Evolutionary conservation across 2,797 vertebrate species (phyloP).

Genomic region (Taeniopygia guttata): DNA sequence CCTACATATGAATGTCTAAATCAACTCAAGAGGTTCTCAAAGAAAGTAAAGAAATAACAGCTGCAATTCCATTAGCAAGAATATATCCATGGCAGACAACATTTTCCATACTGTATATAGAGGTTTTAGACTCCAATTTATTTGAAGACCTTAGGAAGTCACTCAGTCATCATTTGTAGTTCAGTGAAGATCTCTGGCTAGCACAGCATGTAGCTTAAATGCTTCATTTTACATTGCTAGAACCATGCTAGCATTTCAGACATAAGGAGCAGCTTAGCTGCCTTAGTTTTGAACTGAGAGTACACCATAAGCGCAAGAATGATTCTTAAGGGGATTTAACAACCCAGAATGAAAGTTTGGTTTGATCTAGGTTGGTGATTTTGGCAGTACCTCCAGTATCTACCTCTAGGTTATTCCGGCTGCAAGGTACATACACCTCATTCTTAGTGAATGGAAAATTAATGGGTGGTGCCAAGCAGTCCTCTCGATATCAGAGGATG

Average conservation of each 20-base stretch:
- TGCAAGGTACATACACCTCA: not conserved
- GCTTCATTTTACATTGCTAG: not conserved
- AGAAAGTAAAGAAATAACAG: not conserved
- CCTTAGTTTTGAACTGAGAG: not conserved
- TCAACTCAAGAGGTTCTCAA: not conserved
- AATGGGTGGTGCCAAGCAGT: not conserved
- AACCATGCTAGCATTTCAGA: not conserved
- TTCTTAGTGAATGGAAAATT: not conserved
- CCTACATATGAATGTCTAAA: not conserved
- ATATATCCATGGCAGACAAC: not conserved
- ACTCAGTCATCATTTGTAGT: not conserved
- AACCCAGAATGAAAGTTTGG: not conserved
- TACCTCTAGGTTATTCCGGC: not conserved
- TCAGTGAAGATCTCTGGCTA: not conserved
- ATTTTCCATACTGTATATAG: not conserved
- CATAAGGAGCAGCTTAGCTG: not conserved
- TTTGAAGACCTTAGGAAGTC: not conserved
- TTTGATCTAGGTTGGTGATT: not conserved
- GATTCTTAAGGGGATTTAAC: not conserved
- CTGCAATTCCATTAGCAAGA: not conserved
- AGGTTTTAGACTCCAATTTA: constrained; percentile 12
- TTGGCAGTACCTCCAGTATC: not conserved
- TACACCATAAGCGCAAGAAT: not conserved
- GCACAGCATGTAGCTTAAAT: not conserved
- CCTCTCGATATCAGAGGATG: not conserved